Conservation (phyloP, 37 sponge, comb jelly and placozoan genomes). For the Agelas oroides region DNA sequence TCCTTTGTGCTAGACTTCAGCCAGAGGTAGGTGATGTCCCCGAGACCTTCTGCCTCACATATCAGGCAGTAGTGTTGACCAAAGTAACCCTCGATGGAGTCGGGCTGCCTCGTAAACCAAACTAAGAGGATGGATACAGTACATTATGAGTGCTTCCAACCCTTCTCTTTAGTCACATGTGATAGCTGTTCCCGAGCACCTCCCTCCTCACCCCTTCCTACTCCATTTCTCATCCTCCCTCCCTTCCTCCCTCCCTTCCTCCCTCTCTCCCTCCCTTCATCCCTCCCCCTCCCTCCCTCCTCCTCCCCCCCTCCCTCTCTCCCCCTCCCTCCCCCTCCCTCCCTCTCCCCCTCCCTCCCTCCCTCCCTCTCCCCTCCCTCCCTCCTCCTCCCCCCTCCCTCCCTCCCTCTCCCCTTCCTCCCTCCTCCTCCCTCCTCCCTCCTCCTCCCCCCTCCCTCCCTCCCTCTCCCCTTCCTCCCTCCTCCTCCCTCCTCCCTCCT, state of each 20-base stretch:
- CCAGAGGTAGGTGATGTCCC: constrained; percentile 32
- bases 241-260: not conserved
- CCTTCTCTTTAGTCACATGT: no score
- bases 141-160: no score
- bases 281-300: constrained; percentile 2
- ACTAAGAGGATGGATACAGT: constrained; percentile 15
- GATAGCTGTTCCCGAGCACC: not conserved
- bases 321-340: not conserved
- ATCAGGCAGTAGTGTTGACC: not conserved
- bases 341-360: constrained; percentile 6
- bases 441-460: not conserved
- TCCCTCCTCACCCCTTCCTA: not conserved
- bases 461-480: not conserved
- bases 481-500: not conserved
- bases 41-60: constrained; percentile 31
- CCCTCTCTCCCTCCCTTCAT: not conserved
- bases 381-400: not conserved
- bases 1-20: constrained; percentile 16
- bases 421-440: not conserved
- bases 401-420: constrained; percentile 6
- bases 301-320: not conserved
- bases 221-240: constrained; percentile 9
- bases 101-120: constrained; percentile 35
- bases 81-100: not conserved
- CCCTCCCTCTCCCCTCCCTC: not conserved